phyloP scores from a whole-genome alignment of 1,140 invertebrate species.

The Tetranychus cinnabarinus region DNA sequence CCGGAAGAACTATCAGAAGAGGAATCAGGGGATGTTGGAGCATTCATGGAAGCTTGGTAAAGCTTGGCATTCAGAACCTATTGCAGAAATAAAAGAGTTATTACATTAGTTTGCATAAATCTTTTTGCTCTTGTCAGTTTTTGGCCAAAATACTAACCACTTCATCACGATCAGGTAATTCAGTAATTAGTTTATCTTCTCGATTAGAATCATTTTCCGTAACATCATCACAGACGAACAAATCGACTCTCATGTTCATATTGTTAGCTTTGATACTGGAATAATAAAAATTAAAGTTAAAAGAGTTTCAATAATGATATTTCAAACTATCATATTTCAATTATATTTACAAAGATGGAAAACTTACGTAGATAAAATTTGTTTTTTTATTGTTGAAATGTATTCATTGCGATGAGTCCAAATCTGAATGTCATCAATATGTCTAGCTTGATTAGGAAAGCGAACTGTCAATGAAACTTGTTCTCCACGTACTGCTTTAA shows the following conservation, averaged over 20 bases:
- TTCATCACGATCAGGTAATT: constrained; percentile 71
- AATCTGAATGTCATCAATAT: constrained; percentile 74
- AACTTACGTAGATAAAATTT: constrained; percentile 30
- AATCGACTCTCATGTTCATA: constrained; percentile 46
- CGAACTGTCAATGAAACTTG: constrained; percentile 61
- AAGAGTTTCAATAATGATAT: background rate
- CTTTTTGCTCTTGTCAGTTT: too few relatives aligned
- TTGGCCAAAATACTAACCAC: constrained; percentile 31
- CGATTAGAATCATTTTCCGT: constrained; percentile 47
- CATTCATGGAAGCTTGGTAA: constrained; percentile 47
- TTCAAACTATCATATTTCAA: too few relatives aligned
- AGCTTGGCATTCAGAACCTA: constrained; percentile 37
- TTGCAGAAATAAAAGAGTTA: background rate
- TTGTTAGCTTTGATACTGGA: constrained; percentile 22
- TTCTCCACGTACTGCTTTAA: constrained; percentile 53
- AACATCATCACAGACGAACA: constrained; percentile 66
- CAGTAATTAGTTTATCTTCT: constrained; percentile 63
- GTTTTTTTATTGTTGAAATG: constrained; percentile 46
- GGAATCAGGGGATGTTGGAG: constrained; percentile 62
- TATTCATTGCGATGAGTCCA: constrained; percentile 86
- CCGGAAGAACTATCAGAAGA: constrained; percentile 66
- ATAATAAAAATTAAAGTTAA: constrained; percentile 3
- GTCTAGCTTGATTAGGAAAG: constrained; percentile 66
- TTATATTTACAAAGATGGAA: background rate
- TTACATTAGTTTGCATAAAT: too few relatives aligned